Evolutionary conservation across 2,797 vertebrate genomes (phyloP).

Genomic region (Antrozous pallidus): DNA sequence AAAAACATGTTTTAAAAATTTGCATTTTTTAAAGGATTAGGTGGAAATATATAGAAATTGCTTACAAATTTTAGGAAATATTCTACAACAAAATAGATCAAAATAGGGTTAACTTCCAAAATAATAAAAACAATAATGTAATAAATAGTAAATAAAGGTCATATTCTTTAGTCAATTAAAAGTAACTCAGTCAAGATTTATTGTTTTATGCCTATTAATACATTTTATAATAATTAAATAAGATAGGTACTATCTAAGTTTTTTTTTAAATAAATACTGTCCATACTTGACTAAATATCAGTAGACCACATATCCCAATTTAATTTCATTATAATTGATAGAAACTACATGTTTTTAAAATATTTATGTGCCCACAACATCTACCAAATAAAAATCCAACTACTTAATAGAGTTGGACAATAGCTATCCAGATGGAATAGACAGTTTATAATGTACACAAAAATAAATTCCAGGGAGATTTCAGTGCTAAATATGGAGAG

Average conservation of each 20-base stretch:
- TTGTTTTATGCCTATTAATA: neutral
- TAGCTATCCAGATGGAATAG: neutral
- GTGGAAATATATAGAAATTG: neutral
- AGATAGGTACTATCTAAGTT: neutral
- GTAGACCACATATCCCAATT: neutral
- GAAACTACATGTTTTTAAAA: neutral
- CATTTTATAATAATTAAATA: neutral
- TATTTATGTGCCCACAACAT: neutral
- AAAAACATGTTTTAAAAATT: neutral
- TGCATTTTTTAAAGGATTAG: neutral
- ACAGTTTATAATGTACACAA: neutral
- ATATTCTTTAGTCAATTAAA: neutral
- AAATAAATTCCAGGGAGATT: neutral
- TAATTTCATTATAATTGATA: neutral
- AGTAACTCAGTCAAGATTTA: neutral
- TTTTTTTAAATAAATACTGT: neutral
- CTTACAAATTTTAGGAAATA: neutral
- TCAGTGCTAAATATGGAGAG: neutral
- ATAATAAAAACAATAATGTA: neutral
- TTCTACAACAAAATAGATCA: neutral
- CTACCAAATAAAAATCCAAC: conserved; percentile 4
- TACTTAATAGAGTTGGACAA: neutral
- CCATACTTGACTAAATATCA: neutral
- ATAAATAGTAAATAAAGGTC: neutral
- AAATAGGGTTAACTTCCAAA: neutral